Evolutionary conservation across 2,797 vertebrate species (phyloP).

Genomic region (Xyrichtys novacula): DNA sequence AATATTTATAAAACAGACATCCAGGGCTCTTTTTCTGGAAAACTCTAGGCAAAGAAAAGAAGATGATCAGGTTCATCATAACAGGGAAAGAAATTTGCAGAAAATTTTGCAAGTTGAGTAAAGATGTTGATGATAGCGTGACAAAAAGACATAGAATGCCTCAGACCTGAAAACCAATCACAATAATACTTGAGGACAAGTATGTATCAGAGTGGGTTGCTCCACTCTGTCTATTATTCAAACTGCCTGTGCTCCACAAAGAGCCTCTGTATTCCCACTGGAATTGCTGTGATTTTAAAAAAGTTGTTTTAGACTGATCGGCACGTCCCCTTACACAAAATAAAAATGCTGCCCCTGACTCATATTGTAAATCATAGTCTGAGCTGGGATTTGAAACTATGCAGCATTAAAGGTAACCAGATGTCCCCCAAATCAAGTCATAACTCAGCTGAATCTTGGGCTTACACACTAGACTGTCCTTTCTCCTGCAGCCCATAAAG

Average conservation of each 20-base stretch:
- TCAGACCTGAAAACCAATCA: no score
- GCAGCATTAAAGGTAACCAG: neutral
- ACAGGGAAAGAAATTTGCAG: no score
- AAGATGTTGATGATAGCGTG: no score
- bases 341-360: neutral
- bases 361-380: conserved; percentile 1
- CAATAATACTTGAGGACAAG: no score
- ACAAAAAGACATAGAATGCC: no score
- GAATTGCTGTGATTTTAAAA: neutral
- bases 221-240: no score
- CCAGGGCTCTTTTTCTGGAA: no score
- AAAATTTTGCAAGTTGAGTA: no score
- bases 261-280: neutral
- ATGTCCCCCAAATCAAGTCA: conserved; percentile 2
- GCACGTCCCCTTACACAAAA: neutral
- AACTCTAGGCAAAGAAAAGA: no score
- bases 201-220: no score
- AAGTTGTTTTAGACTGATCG: neutral
- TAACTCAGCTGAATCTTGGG: neutral
- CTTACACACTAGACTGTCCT: neutral
- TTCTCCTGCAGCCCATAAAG: conserved; percentile 25
- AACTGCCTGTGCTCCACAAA: neutral
- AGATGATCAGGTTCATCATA: no score
- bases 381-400: conserved; percentile 24
- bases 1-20: no score